Base-by-base conservation (phyloP, 2,888 invertebrate species). In the Pogonocherus hispidulus region DNA sequence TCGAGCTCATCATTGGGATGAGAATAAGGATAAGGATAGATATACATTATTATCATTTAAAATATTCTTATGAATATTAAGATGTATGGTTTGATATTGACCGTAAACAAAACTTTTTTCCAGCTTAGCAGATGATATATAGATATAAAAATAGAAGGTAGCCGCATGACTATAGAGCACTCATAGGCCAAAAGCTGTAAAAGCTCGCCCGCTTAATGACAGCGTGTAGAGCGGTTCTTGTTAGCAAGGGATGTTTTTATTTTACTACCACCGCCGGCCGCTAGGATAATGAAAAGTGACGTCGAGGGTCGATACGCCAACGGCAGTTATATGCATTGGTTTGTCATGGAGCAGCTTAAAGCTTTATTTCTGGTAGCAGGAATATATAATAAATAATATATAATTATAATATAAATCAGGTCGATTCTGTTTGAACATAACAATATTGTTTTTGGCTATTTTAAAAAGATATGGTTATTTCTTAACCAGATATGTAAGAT, bases 141-240 rank as follows among this genome's bases (percentile, higher is more conserved):
- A n/a, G 14, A 2, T 41, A 14, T 14, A n/a, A 41, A n/a, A 14
- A 41, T 1, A 2, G 1, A 0, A 5, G 41, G n/a, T 5, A 41
- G 5, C 41, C 3, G 41, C 16, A 6, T 14, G 41, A 11, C 41
- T 41, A 41, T 41, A 41, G 47, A 69, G 69, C 71, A 67, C 71
- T 69, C 71, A 67, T 71, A 47, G 63, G 18, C 66, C 49, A 57
- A 65, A 63, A 56, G 67, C 66, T 51, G 67, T 70, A 70, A 72
- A 72, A 67, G 66, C 72, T 67, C 65, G 56, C 41, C 68, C 66
- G 71, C 66, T 74, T 72, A 74, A 72, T 72, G 70, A 74, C 67
- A 66, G 63, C 46, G 47, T 59, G 47, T 47, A 59, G 47, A 59
- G 47, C 27, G 19, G 47, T 47, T 59, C 47, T 35, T 47, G 47